Evolutionary conservation across 2,113 vertebrate species (phyloP), one percentile per base, ranked within the genome.

Genomic region (Pterophyllum scalare): DNA sequence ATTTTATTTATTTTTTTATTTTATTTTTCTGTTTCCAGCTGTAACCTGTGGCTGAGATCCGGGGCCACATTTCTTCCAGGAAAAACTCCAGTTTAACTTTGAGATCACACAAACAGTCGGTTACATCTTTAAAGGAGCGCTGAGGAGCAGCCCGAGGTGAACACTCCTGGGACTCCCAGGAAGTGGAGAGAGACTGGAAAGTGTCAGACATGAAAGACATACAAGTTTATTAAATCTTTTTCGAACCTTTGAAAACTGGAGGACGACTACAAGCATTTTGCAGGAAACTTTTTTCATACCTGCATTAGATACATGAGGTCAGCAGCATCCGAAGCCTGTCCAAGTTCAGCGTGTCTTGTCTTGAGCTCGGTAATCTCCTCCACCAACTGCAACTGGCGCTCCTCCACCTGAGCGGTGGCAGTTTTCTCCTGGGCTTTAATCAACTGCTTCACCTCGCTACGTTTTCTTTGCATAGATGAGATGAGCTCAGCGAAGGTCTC

Each of bases 301-400:
- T 87, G 70, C 56, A 80, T 77, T 17, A 87, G 17, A 33, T 79
- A 31, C 7, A 90, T 43, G 52, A 57, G 28, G 65, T 88, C 76
- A 1, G 83, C 64, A 12, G 31, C 4, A 15, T 24, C 35, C 0
- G 3, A 24, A 14, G 82, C 64, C n/a, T 59, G 17, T 8, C 77
- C 35, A 31, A 84, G 60, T 2, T 87, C 15, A 3, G 26, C 3
- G 0, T 61, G 54, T 3, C 40, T 46, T 59, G 17, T 80, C 40
- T 24, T 75, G 70, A 87, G 59, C 79, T 28, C 31, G 6, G 7
- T 6, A 19, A 86, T 54, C 52, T 88, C 62, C 35, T 67, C 17
- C 58, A 67, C 10, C 75, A 88, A 58, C 31, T n/a, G 38, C 72
- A 49, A 24, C 79, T 57, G 35, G 2, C 26, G 62, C 31, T 46